Conservation (phyloP, 2,113 vertebrate species). For the Labeo rohita region DNA sequence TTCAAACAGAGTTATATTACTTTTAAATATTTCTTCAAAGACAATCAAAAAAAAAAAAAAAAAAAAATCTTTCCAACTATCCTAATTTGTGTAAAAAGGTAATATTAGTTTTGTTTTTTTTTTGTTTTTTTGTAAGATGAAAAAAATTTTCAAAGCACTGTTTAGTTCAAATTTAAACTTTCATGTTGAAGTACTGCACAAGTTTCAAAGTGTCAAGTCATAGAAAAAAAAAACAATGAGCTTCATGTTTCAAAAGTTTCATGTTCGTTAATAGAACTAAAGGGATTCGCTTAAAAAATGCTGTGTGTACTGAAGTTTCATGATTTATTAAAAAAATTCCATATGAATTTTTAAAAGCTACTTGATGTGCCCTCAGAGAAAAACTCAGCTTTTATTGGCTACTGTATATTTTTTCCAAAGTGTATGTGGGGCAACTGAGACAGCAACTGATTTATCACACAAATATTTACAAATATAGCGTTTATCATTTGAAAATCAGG, state of each 20-base stretch:
- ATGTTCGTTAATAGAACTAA: neutral
- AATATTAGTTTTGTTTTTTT: neutral
- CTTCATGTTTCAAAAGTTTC: neutral
- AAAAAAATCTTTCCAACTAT: neutral
- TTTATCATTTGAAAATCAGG: neutral
- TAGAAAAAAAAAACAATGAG: neutral
- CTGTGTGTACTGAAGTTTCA: neutral
- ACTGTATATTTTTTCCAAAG: neutral
- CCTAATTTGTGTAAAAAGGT: neutral
- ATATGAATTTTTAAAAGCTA: neutral
- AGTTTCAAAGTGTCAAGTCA: neutral
- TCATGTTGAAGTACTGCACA: neutral
- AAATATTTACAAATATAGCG: neutral
- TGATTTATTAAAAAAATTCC: neutral
- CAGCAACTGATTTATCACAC: neutral
- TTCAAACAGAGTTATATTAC: neutral
- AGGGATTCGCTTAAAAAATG: neutral
- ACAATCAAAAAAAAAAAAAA: neutral
- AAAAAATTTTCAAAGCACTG: no score
- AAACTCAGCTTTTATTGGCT: neutral
- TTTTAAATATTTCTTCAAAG: neutral
- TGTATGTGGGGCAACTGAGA: neutral
- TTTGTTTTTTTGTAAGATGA: neutral
- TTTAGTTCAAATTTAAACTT: neutral
- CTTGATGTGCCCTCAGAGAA: neutral